Percentiles rank a stretch among this genome's conserved stretches.
Conservation (phyloP, 2,797 vertebrate genomes). For the Odontamblyopus lacepedii region DNA sequence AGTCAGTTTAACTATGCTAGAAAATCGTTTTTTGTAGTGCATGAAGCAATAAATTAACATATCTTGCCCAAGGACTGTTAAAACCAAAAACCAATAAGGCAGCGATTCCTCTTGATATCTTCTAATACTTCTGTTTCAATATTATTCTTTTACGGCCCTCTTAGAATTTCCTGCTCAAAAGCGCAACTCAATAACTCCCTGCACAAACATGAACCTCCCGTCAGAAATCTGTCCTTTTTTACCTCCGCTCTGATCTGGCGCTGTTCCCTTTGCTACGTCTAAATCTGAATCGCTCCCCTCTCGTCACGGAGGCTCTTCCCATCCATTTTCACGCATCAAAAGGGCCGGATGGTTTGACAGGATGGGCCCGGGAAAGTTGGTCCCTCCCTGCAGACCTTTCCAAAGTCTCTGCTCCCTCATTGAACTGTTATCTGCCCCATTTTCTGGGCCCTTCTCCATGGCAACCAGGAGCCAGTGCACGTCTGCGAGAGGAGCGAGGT, state of each 20-base stretch:
- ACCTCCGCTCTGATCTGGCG: conserved; percentile 23
- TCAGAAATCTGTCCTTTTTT: conserved; percentile 40
- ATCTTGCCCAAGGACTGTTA: too few species aligned
- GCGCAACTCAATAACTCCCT: neutral
- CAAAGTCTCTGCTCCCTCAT: conserved; percentile 73
- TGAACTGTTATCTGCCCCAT: conserved; percentile 80
- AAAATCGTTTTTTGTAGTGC: too few species aligned
- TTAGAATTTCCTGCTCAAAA: neutral
- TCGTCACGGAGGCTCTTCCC: conserved; percentile 30
- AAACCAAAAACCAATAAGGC: too few species aligned
- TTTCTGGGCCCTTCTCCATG: conserved; percentile 74
- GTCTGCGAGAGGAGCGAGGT: conserved; percentile 61
- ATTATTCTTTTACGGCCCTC: too few species aligned
- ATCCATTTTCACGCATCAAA: conserved; percentile 71
- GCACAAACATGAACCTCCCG: conserved; percentile 8
- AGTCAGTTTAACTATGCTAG: too few species aligned
- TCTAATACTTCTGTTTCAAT: neutral
- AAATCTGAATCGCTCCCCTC: conserved; percentile 20
- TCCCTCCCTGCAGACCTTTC: conserved; percentile 68
- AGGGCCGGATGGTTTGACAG: conserved; percentile 78
- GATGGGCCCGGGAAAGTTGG: conserved; percentile 70
- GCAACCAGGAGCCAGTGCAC: conserved; percentile 68
- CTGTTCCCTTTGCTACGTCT: conserved; percentile 23
- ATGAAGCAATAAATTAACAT: too few species aligned
- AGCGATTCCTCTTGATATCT: too few species aligned